phyloP scores from a whole-genome alignment of 1,140 invertebrate species.

The Diachasmimorpha longicaudata region DNA sequence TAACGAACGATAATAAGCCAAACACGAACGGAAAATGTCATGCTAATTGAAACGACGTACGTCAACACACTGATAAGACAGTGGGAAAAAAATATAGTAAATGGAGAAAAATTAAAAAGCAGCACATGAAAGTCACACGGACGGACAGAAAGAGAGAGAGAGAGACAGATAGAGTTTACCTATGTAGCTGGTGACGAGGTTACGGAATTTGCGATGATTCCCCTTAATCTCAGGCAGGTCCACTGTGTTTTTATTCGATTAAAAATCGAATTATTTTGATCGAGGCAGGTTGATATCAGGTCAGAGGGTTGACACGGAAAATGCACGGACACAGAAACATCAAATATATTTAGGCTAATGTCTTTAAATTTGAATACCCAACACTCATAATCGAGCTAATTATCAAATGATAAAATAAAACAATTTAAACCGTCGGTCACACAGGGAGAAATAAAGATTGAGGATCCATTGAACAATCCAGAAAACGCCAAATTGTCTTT shows the following conservation, averaged over 20 bases:
- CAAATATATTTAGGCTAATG: conserved; percentile 54
- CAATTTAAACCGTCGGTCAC: not conserved
- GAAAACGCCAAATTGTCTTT: not conserved
- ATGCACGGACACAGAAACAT: conserved; percentile 63
- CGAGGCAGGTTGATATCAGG: conserved; percentile 51
- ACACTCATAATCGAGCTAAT: conserved; percentile 35
- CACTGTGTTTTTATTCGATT: conserved; percentile 70
- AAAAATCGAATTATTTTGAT: conserved; percentile 47
- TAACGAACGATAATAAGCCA: too few species aligned
- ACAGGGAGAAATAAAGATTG: not conserved
- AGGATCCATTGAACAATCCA: conserved; percentile 14
- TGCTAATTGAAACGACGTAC: too few species aligned
- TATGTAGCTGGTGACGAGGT: conserved; percentile 96
- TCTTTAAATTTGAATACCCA: conserved; percentile 36
- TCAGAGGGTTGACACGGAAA: conserved; percentile 60
- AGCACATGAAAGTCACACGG: not conserved
- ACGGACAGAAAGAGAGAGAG: not conserved
- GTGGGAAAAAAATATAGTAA: too few species aligned
- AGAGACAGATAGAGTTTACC: conserved; percentile 70
- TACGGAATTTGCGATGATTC: conserved; percentile 97
- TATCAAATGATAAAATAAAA: conserved; percentile 9
- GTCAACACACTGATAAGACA: too few species aligned
- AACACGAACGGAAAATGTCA: too few species aligned
- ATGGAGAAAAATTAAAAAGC: not conserved
- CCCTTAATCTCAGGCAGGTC: conserved; percentile 96